Evolutionary conservation across 2,113 vertebrate genomes (phyloP).

Genomic region (Vidua chalybeata): DNA sequence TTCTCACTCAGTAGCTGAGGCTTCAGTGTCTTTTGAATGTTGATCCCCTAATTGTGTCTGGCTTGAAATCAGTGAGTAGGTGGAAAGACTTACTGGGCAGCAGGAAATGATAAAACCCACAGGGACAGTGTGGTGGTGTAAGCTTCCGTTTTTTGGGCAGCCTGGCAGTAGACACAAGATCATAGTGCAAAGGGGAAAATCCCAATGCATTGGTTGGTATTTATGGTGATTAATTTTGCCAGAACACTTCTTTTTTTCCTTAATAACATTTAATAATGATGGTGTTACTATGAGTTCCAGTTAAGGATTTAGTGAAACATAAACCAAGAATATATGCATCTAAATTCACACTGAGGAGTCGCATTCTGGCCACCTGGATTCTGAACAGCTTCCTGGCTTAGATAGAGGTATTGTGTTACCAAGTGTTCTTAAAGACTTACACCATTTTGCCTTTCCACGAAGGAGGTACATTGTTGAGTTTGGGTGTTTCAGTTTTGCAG

Average conservation of each 20-base stretch:
- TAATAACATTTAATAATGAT: background rate
- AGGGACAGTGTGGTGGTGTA: background rate
- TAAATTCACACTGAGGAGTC: background rate
- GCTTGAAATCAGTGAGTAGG: background rate
- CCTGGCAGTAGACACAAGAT: background rate
- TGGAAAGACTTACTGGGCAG: background rate
- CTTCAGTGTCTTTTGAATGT: background rate
- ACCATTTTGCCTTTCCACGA: background rate
- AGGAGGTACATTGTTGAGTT: background rate
- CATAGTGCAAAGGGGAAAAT: background rate
- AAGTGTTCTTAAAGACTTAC: background rate
- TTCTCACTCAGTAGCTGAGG: background rate
- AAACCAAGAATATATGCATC: background rate
- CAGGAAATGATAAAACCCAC: background rate
- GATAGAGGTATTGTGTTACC: background rate
- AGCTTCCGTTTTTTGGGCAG: background rate
- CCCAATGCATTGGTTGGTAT: background rate
- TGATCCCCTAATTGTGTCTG: background rate
- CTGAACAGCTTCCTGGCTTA: background rate
- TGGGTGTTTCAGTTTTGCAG: background rate
- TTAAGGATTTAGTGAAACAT: background rate
- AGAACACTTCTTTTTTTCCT: background rate
- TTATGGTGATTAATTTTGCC: background rate
- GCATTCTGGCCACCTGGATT: accelerated
- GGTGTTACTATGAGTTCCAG: background rate